Conservation (phyloP, 2,113 vertebrate species). For the Smithornis capensis region DNA sequence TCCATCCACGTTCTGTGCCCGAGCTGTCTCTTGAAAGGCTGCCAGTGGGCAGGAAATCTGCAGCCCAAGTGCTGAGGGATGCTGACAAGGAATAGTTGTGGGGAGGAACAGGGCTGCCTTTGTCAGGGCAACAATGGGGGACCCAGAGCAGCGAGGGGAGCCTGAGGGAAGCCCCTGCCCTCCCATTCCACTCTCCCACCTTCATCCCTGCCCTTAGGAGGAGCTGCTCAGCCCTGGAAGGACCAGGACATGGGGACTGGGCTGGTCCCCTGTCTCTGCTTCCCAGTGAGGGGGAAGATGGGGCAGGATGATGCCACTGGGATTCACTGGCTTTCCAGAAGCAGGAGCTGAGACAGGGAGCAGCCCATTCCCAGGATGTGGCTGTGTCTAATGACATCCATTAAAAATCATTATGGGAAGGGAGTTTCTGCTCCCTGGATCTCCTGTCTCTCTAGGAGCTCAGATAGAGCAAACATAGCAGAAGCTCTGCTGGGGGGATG, state of each 20-base stretch:
- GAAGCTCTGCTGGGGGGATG: neutral
- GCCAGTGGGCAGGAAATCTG: slow-evolving; percentile 46
- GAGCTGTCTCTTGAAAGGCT: neutral
- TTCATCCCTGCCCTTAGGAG: neutral
- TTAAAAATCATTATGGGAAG: neutral
- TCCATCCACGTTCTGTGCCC: neutral
- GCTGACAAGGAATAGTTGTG: slow-evolving; percentile 35
- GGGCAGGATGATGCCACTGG: neutral
- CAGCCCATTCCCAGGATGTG: neutral
- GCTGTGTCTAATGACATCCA: neutral
- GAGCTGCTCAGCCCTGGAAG: neutral
- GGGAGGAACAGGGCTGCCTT: slow-evolving; percentile 40
- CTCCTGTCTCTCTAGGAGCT: neutral
- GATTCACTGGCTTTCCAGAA: neutral
- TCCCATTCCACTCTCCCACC: neutral
- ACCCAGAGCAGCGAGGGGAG: neutral
- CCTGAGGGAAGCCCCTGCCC: neutral
- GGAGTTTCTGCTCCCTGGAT: neutral
- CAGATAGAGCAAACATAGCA: neutral
- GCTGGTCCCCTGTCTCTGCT: neutral
- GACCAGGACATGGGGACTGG: rapidly evolving
- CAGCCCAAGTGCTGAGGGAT: neutral
- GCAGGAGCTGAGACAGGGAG: neutral
- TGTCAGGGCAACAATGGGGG: slow-evolving; percentile 16
- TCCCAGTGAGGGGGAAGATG: rapidly evolving